Conservation (phyloP, 2,113 vertebrate species). For the Porphyrio hochstetteri region DNA sequence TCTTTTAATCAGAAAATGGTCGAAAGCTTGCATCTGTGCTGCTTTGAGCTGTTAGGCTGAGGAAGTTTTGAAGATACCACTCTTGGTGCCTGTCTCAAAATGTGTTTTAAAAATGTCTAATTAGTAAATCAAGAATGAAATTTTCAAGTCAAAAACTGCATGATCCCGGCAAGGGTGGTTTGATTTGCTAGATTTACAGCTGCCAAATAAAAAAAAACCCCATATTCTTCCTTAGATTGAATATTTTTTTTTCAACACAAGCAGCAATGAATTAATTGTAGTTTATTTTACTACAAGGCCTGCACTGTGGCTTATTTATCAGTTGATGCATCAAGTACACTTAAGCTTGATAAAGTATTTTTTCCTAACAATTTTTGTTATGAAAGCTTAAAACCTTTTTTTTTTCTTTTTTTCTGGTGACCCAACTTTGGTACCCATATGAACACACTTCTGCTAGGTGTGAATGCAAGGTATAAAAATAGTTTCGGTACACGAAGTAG, state of each 20-base stretch:
- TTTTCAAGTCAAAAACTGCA: background rate
- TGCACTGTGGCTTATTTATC: background rate
- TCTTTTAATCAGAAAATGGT: background rate
- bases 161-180: background rate
- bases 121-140: background rate
- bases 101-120: background rate
- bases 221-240: background rate
- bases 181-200: background rate
- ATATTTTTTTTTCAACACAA: background rate
- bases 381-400: background rate
- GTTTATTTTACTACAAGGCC: background rate
- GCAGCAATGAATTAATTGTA: background rate
- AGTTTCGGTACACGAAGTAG: background rate
- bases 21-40: background rate
- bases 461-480: background rate
- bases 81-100: background rate
- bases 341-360: background rate
- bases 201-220: background rate
- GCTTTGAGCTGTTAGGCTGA: background rate
- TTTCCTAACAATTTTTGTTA: background rate
- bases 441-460: background rate
- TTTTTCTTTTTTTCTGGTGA: background rate
- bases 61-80: background rate
- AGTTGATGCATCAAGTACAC: background rate
- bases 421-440: background rate